A percentile compares a stretch with the other conserved stretches of the same genome.
These are phyloP conservation scores for Melieria picta DNA, from an alignment of 2,888 invertebrate species.

Conservation along the genomic window DNA sequence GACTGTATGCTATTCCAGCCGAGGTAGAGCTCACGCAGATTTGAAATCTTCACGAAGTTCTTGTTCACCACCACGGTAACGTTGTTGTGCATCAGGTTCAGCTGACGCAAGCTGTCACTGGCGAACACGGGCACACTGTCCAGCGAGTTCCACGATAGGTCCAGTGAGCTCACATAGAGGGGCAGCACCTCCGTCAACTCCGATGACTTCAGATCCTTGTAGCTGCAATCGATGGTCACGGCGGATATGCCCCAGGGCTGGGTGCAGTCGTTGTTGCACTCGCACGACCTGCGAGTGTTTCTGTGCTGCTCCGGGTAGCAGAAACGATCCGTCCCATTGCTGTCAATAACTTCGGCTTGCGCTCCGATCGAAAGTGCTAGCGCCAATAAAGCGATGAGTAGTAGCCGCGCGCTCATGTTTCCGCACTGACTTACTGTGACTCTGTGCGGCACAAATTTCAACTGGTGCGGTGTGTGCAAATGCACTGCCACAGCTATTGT, in stretches of 20 bases:
- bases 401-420: slow-evolving; percentile 7
- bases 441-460: not conserved
- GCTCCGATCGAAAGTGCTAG: not conserved
- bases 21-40: slow-evolving; percentile 68
- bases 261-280: slow-evolving; percentile 57
- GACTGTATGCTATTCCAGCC: slow-evolving; percentile 69
- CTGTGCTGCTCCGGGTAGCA: slow-evolving; percentile 54
- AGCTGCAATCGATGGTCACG: slow-evolving; percentile 61
- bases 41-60: slow-evolving; percentile 59
- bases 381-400: not conserved
- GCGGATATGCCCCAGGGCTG: slow-evolving; percentile 58
- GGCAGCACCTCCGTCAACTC: slow-evolving; percentile 56
- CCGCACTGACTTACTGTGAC: no score
- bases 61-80: slow-evolving; percentile 60
- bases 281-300: slow-evolving; percentile 56
- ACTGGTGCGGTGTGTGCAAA: no score
- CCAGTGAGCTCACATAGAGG: slow-evolving; percentile 52
- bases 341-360: slow-evolving; percentile 43
- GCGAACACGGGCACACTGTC: slow-evolving; percentile 52
- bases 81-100: slow-evolving; percentile 67
- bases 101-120: slow-evolving; percentile 57
- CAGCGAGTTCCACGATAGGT: slow-evolving; percentile 62
- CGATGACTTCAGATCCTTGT: slow-evolving; percentile 48
- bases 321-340: slow-evolving; percentile 51
- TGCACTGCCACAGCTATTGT: no score